Conservation (phyloP, 2,797 vertebrate species). For the Loris lydekkerianus region DNA sequence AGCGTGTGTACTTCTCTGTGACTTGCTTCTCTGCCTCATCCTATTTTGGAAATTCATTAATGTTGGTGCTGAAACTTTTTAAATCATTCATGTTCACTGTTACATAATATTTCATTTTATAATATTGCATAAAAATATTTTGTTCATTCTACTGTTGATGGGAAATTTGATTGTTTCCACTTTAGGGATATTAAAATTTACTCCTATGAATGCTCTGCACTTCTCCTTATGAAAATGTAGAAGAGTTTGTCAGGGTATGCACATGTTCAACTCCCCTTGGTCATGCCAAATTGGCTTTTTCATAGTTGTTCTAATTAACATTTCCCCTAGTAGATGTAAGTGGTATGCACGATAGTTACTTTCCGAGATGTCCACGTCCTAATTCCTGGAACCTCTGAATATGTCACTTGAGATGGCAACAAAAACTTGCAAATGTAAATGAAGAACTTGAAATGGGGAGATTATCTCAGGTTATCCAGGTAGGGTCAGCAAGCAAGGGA, state of each 20-base stretch:
- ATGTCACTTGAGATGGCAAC: neutral
- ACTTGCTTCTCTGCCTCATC: neutral
- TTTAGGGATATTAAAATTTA: neutral
- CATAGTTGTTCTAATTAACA: neutral
- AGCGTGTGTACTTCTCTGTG: neutral
- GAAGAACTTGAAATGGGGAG: neutral
- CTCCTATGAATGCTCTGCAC: neutral
- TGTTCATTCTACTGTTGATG: neutral
- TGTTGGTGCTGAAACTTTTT: neutral
- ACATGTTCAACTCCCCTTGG: neutral
- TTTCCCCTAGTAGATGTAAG: neutral
- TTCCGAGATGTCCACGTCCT: neutral
- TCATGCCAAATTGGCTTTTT: neutral
- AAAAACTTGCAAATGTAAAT: neutral
- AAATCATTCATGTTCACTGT: neutral
- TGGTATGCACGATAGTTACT: neutral
- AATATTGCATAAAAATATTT: neutral
- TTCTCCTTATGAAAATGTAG: neutral
- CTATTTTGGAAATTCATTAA: neutral
- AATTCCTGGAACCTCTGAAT: neutral
- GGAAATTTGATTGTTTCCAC: neutral
- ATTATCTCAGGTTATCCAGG: neutral
- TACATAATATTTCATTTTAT: neutral
- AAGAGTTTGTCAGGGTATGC: neutral
- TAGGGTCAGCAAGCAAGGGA: neutral